A percentile compares a stretch with the other conserved stretches of the same genome.
phyloP scores from a whole-genome alignment of 2,113 vertebrate species.

The Trogon melanurus region DNA sequence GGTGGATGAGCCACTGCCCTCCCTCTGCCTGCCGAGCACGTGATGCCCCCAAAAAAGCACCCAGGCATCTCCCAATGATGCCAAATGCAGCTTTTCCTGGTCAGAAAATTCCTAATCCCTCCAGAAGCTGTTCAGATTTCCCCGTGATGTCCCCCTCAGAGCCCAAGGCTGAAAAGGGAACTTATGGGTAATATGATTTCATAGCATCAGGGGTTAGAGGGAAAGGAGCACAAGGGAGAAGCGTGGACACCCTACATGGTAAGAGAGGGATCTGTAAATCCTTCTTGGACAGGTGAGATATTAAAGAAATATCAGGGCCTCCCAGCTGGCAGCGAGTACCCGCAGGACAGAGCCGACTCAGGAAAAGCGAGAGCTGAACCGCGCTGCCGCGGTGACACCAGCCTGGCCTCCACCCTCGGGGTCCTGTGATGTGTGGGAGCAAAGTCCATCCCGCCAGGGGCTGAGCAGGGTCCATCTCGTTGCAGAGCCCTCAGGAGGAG shows the following conservation, averaged over 20 bases:
- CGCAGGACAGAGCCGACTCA: not conserved
- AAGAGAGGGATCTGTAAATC: not conserved
- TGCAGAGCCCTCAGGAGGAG: not conserved
- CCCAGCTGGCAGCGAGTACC: not conserved
- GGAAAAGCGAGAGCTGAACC: not conserved
- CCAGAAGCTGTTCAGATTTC: not conserved
- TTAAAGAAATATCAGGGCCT: not conserved
- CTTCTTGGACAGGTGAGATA: not conserved
- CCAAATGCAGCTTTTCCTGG: not conserved
- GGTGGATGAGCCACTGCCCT: not conserved
- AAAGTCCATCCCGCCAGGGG: not conserved
- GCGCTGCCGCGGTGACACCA: accelerated
- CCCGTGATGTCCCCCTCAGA: not conserved
- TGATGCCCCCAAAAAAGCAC: not conserved
- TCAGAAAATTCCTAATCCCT: not conserved
- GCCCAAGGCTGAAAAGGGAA: not conserved
- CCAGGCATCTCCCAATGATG: not conserved
- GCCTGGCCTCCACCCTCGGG: not conserved
- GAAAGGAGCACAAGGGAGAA: not conserved
- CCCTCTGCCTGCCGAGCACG: not conserved
- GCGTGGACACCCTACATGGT: not conserved
- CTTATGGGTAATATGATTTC: not conserved
- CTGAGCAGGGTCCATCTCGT: not conserved
- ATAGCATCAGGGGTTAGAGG: not conserved
- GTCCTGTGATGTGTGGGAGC: not conserved